phyloP scores from a whole-genome alignment of 2,797 vertebrate species.

The Rhabdophis nuchalis region DNA sequence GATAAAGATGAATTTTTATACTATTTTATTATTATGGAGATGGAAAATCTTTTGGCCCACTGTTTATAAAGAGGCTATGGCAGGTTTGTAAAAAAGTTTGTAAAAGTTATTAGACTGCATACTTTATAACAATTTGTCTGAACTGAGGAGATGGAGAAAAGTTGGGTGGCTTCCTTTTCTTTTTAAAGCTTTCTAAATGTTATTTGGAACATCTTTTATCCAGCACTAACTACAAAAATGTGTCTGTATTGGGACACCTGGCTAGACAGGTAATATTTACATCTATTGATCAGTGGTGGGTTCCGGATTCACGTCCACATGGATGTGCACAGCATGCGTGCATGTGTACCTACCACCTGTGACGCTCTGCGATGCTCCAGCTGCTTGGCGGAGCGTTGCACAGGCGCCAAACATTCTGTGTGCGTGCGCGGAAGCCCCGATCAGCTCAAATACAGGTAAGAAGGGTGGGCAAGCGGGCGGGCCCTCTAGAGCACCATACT shows the following conservation, averaged over 20 bases:
- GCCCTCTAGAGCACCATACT: too few species aligned
- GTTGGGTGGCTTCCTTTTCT: neutral
- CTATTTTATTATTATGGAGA: neutral
- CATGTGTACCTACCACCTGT: too few species aligned
- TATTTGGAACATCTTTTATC: neutral
- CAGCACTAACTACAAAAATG: neutral
- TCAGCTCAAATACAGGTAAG: too few species aligned
- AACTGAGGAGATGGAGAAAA: neutral
- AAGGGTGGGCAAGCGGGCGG: too few species aligned
- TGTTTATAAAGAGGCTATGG: neutral
- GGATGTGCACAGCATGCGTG: too few species aligned
- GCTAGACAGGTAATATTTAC: neutral
- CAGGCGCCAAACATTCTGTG: too few species aligned
- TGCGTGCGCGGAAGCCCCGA: too few species aligned
- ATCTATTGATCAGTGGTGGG: neutral
- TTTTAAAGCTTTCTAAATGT: neutral
- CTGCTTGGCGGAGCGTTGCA: too few species aligned
- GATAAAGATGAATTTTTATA: neutral
- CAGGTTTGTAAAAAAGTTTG: neutral
- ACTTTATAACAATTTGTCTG: neutral
- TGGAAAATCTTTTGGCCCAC: neutral
- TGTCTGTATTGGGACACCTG: neutral
- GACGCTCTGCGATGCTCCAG: too few species aligned
- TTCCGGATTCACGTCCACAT: too few species aligned
- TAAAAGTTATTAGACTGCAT: neutral